phyloP scores from a whole-genome alignment of 2,797 vertebrate species.

The Phoxinus dragarum region DNA sequence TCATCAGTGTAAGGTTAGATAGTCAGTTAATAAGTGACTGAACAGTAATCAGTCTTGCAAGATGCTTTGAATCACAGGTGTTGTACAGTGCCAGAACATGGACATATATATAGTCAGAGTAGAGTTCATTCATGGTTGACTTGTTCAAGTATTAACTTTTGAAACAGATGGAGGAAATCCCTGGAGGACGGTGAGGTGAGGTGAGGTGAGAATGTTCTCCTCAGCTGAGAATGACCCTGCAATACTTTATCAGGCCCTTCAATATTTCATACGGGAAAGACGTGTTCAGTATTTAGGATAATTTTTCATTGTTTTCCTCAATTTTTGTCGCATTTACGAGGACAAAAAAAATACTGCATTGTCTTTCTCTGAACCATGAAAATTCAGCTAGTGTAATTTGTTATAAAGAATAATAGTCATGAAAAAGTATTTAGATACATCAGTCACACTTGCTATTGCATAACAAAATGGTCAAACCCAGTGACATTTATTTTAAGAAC shows the following conservation, averaged over 20 bases:
- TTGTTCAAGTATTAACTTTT: conserved; percentile 25
- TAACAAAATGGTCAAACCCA: not conserved
- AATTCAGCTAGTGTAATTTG: not conserved
- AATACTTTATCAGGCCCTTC: conserved; percentile 21
- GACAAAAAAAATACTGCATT: no score
- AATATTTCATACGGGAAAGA: conserved; percentile 18
- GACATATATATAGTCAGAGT: not conserved
- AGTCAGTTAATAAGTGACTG: conserved; percentile 4
- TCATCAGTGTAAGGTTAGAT: not conserved
- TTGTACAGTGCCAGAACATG: not conserved
- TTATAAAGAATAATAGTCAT: not conserved
- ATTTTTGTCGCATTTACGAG: not conserved
- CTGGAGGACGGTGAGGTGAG: conserved; percentile 2
- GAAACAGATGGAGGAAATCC: conserved; percentile 35
- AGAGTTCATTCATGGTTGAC: conserved; percentile 18
- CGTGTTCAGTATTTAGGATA: conserved; percentile 32
- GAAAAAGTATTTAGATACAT: not conserved
- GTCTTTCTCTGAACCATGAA: not conserved
- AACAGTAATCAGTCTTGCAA: not conserved
- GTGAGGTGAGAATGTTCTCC: conserved; percentile 6
- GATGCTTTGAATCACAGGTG: conserved; percentile 31
- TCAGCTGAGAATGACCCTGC: not conserved
- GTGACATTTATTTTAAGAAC: conserved; percentile 6
- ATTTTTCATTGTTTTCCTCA: not conserved
- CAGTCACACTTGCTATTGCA: not conserved